Evolutionary conservation across 2,888 invertebrate species (phyloP).

Genomic region (Phortica magna): DNA sequence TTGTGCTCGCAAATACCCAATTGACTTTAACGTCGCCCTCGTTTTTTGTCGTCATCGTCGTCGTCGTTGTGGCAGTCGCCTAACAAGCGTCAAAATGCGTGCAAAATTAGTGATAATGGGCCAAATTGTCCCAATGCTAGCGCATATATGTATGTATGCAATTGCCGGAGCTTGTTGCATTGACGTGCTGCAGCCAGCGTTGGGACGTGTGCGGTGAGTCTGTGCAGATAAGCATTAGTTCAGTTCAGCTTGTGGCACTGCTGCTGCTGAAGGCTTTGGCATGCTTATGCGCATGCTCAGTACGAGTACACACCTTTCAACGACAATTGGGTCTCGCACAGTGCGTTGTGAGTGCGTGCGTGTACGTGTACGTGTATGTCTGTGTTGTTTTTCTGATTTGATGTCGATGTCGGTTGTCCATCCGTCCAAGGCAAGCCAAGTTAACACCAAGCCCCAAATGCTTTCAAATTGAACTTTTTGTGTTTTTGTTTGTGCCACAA

Average conservation of each 20-base stretch:
- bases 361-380: neutral
- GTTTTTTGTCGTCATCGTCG: no score
- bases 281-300: conserved; percentile 33
- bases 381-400: neutral
- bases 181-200: conserved; percentile 37
- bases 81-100: conserved; percentile 63
- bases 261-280: conserved; percentile 54
- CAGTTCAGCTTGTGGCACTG: conserved; percentile 16
- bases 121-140: conserved; percentile 69
- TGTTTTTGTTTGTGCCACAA: conserved; percentile 63
- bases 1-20: conserved; percentile 25
- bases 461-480: conserved; percentile 61
- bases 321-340: conserved; percentile 53
- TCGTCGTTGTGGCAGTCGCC: conserved; percentile 44
- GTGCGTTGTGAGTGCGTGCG: neutral
- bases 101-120: conserved; percentile 70
- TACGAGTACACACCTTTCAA: conserved; percentile 63
- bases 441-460: conserved; percentile 28
- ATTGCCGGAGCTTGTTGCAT: conserved; percentile 33
- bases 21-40: no score
- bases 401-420: conserved; percentile 26
- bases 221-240: conserved; percentile 33
- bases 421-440: conserved; percentile 21
- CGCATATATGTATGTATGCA: conserved; percentile 26
- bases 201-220: conserved; percentile 39